These are phyloP conservation scores for Drosophila colorata DNA, from an alignment of 2,888 invertebrate genomes.

Conservation along the genomic window DNA sequence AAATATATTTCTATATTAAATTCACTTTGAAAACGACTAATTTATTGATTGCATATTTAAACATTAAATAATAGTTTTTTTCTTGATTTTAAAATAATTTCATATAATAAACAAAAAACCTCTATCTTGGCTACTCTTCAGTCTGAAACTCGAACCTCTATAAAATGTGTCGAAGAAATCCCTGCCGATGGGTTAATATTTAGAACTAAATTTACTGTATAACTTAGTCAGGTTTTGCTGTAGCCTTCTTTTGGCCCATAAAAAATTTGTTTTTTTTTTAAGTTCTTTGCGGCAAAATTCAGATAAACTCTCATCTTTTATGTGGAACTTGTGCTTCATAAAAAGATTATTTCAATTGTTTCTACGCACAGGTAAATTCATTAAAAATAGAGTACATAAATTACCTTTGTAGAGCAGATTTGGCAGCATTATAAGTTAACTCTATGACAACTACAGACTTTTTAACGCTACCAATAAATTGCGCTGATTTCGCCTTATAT, in stretches of 20 bases:
- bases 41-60: not conserved
- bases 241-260: not conserved
- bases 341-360: not conserved
- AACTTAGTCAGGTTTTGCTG: not conserved
- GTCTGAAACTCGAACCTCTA: too few species aligned
- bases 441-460: conserved; percentile 21
- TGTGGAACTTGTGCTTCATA: not conserved
- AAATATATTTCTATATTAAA: too few species aligned
- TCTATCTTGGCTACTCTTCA: too few species aligned
- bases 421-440: conserved; percentile 31
- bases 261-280: not conserved
- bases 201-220: too few species aligned
- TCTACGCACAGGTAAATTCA: conserved; percentile 1
- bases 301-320: not conserved
- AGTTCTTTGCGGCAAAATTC: not conserved
- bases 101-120: too few species aligned
- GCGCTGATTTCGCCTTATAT: conserved; percentile 11
- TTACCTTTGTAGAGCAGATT: conserved; percentile 5
- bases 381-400: conserved; percentile 20
- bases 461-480: conserved; percentile 31
- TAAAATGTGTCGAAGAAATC: not conserved
- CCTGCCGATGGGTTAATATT: not conserved
- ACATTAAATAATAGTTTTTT: too few species aligned
- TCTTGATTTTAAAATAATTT: too few species aligned
- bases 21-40: too few species aligned